phyloP scores from a whole-genome alignment of 2,888 invertebrate genomes.

The Ceratothoa steindachneri region DNA sequence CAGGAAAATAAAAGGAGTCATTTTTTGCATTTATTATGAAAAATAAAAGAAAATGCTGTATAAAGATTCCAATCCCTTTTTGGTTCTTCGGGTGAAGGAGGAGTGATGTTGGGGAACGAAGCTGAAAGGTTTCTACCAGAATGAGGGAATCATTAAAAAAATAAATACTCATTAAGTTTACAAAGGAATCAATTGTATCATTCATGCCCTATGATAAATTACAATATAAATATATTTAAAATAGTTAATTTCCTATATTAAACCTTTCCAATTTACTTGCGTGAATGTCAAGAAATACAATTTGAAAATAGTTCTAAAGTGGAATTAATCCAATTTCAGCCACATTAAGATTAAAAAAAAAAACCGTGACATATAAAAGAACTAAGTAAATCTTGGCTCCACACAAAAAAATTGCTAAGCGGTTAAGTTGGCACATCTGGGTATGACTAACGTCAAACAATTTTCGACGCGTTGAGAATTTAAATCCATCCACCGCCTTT shows the following conservation, averaged over 20 bases:
- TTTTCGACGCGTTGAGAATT: no score
- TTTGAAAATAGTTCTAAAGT: neutral
- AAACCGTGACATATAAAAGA: no score
- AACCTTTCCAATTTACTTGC: neutral
- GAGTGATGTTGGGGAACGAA: neutral
- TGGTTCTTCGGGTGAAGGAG: neutral
- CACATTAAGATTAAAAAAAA: no score
- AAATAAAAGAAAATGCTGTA: neutral
- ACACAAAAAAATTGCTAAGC: no score
- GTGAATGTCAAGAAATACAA: neutral
- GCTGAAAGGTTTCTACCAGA: neutral
- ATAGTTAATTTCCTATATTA: neutral
- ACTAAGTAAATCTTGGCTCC: no score
- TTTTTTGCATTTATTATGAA: neutral
- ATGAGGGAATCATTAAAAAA: neutral
- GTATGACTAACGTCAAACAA: no score
- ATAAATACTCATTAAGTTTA: neutral
- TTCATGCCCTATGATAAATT: neutral
- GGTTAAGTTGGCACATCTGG: no score
- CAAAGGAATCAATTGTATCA: neutral
- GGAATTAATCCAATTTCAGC: no score
- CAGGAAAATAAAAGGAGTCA: no score
- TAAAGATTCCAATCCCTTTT: neutral
- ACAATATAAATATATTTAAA: neutral
- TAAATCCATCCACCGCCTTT: no score